These are phyloP conservation scores for Chaetura pelagica DNA, from an alignment of 2,113 vertebrate genomes.

Conservation along the genomic window DNA sequence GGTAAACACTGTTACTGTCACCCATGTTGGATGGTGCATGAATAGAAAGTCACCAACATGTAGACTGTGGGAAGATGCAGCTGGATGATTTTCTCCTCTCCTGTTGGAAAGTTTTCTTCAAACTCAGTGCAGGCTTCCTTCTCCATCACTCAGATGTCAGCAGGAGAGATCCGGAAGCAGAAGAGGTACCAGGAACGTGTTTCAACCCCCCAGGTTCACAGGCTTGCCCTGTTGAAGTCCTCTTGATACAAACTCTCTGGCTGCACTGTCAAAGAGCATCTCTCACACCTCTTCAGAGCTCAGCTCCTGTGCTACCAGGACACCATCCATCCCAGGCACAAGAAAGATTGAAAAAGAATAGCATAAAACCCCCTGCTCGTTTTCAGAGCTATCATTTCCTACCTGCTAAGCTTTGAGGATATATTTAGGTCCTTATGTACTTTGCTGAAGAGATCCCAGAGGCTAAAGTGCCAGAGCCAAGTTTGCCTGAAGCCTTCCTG, in stretches of 20 bases:
- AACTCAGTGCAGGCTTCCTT: background rate
- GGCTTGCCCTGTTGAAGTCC: background rate
- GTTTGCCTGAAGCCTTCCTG: background rate
- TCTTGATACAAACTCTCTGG: background rate
- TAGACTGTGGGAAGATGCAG: background rate
- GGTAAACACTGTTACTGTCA: background rate
- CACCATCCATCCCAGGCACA: background rate
- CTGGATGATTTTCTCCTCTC: background rate
- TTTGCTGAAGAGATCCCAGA: background rate
- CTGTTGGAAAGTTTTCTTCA: background rate
- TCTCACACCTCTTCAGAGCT: background rate
- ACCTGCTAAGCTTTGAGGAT: background rate
- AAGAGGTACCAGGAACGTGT: background rate
- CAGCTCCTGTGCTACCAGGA: background rate
- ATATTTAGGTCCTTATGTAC: background rate
- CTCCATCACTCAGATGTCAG: background rate
- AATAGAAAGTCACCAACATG: background rate
- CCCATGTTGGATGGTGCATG: background rate
- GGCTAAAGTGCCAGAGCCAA: background rate
- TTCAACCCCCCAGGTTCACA: background rate
- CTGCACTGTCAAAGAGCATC: accelerated
- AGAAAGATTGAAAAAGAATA: background rate
- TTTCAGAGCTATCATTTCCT: background rate
- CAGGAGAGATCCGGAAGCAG: background rate
- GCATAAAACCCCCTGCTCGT: background rate